These are phyloP conservation scores for Hipposideros armiger DNA, from an alignment of 2,113 vertebrate genomes.

Conservation along the genomic window DNA sequence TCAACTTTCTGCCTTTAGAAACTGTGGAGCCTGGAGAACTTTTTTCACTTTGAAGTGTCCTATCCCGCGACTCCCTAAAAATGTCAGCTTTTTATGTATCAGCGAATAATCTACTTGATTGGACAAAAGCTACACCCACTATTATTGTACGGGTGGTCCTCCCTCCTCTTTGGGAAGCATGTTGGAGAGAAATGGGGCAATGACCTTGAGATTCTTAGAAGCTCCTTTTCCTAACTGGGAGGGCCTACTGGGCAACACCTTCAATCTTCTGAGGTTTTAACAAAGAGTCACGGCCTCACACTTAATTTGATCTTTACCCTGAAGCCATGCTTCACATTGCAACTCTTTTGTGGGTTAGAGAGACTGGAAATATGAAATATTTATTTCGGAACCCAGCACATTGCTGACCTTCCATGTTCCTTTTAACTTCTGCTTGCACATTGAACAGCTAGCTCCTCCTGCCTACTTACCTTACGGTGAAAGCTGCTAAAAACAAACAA, in stretches of 20 bases:
- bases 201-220: neutral
- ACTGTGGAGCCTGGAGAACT: neutral
- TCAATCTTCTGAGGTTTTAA: neutral
- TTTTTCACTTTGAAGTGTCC: neutral
- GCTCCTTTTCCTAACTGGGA: neutral
- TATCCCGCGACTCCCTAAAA: neutral
- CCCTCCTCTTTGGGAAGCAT: neutral
- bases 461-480: neutral
- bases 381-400: neutral
- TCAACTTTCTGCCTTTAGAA: neutral
- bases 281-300: neutral
- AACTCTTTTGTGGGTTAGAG: neutral
- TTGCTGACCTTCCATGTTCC: neutral
- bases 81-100: neutral
- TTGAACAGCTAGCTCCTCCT: neutral
- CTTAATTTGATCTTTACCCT: neutral
- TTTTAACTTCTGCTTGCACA: neutral
- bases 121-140: neutral
- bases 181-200: no score
- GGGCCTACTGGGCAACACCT: neutral
- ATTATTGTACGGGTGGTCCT: neutral
- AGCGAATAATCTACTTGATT: neutral
- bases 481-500: neutral
- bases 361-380: neutral
- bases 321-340: neutral